These are phyloP conservation scores for Eupristina koningsbergeri DNA, from an alignment of 1,140 invertebrate genomes.

Conservation along the genomic window DNA sequence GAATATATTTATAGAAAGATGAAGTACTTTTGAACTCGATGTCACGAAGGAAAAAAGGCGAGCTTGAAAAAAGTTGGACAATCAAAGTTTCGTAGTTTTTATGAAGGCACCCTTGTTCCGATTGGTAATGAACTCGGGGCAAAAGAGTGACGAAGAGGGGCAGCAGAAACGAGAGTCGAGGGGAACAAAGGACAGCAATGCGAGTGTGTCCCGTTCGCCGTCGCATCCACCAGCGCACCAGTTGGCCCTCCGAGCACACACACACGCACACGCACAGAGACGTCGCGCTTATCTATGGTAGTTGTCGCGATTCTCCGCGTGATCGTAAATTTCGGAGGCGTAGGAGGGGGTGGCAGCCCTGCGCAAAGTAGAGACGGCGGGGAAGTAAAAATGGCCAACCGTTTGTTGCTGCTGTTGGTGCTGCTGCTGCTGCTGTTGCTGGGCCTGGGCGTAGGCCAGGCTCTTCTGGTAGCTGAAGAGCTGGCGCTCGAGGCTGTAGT, in stretches of 20 bases:
- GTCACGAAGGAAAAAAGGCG: background rate
- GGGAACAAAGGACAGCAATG: background rate
- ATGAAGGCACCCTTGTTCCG: background rate
- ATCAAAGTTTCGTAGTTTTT: background rate
- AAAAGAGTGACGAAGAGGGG: too few relatives aligned
- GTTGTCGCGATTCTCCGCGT: background rate
- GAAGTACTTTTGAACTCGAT: background rate
- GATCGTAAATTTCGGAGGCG: background rate
- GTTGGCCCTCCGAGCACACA: background rate
- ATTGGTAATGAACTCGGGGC: background rate
- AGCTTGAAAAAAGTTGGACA: background rate
- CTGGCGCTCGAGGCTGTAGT: slow-evolving; percentile 88
- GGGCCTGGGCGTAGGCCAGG: slow-evolving; percentile 82
- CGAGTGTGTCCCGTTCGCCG: background rate
- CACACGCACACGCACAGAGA: background rate
- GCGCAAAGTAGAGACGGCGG: background rate
- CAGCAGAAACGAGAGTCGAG: background rate
- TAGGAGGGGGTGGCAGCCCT: background rate
- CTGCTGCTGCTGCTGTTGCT: slow-evolving; percentile 64
- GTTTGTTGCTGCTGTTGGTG: slow-evolving; percentile 68
- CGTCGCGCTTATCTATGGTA: background rate
- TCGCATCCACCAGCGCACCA: background rate
- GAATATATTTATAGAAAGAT: background rate
- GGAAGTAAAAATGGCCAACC: slow-evolving; percentile 29
- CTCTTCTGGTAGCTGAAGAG: slow-evolving; percentile 91